Evolutionary conservation across 2,113 vertebrate genomes (phyloP).

Genomic region (Mobula birostris): DNA sequence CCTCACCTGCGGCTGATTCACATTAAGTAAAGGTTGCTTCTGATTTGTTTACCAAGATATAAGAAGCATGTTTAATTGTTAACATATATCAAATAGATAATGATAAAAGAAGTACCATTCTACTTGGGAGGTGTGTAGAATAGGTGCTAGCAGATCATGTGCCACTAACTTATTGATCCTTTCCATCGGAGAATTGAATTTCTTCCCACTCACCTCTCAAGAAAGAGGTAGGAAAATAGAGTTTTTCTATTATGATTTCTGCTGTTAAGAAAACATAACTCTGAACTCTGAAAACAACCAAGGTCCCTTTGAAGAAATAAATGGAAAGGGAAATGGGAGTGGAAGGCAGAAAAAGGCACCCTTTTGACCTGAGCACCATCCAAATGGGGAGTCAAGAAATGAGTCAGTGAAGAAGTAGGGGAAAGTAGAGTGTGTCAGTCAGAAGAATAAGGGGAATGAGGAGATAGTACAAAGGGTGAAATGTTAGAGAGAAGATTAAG

Average conservation of each 20-base stretch:
- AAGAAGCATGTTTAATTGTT: too few species aligned
- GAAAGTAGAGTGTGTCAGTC: background rate
- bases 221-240: background rate
- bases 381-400: background rate
- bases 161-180: background rate
- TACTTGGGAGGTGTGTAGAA: too few species aligned
- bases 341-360: background rate
- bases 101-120: too few species aligned
- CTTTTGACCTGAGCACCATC: background rate
- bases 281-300: background rate
- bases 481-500: background rate
- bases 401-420: background rate
- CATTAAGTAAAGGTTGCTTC: too few species aligned
- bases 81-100: too few species aligned
- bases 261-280: background rate
- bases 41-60: too few species aligned
- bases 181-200: background rate
- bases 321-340: background rate
- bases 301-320: background rate
- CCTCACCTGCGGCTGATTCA: too few species aligned
- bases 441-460: background rate
- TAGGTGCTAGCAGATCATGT: background rate
- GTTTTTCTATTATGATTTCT: background rate
- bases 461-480: background rate
- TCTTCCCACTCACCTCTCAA: background rate